Percentiles rank a stretch among this genome's conserved stretches.
Evolutionary conservation across 2,113 vertebrate species (phyloP).

Genomic region (Pogona vitticeps): DNA sequence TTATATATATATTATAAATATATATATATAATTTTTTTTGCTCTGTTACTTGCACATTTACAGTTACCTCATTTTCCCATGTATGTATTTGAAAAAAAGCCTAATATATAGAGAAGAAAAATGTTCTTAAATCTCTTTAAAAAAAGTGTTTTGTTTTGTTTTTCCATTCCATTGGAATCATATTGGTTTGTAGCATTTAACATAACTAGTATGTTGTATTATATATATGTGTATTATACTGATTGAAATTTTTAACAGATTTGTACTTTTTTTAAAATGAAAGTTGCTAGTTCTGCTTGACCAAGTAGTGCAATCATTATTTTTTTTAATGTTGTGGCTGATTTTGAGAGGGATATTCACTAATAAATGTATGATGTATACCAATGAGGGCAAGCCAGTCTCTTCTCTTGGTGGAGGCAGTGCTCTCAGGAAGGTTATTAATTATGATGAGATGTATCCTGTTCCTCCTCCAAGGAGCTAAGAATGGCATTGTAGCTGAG

Average conservation of each 20-base stretch:
- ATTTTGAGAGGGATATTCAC: conserved; percentile 99
- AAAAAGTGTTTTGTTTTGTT: conserved; percentile 84
- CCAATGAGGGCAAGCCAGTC: conserved; percentile 59
- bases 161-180: conserved; percentile 99
- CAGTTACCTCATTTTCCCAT: conserved; percentile 99
- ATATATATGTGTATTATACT: conserved; percentile 99
- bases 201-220: conserved; percentile 99
- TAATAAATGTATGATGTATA: conserved; percentile 99
- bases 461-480: not conserved
- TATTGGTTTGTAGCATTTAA: conserved; percentile 99
- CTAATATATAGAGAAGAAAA: conserved; percentile 98
- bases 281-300: conserved; percentile 99
- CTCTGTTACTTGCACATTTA: conserved; percentile 99
- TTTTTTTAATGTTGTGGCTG: conserved; percentile 99
- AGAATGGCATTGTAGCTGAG: not conserved
- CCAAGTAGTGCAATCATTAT: conserved; percentile 99
- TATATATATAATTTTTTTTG: conserved; percentile 84
- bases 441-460: not conserved
- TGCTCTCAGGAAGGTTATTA: not conserved
- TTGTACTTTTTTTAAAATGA: conserved; percentile 99
- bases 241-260: conserved; percentile 99
- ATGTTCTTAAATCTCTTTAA: conserved; percentile 96
- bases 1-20: conserved; percentile 69
- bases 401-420: conserved; percentile 25
- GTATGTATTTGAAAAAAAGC: conserved; percentile 99